phyloP scores from a whole-genome alignment of 53 echinoderm and acorn worm genomes.

The Luidia sarsii region DNA sequence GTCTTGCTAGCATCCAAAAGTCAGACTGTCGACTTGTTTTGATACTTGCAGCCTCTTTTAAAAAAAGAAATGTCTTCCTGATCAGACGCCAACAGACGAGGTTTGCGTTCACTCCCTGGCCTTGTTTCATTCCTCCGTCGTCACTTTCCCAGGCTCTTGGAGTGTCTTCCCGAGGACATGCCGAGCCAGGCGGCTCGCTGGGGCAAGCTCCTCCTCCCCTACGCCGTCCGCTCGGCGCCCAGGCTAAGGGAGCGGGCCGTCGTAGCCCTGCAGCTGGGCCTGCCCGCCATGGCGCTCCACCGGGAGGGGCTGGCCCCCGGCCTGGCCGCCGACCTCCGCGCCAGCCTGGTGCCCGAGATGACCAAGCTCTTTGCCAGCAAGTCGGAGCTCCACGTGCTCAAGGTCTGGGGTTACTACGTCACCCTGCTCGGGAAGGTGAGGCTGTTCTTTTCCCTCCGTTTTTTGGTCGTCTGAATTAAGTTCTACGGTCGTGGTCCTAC shows the following conservation, averaged over 20 bases:
- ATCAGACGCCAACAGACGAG: too few species aligned
- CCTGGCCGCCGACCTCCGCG: conserved; percentile 67
- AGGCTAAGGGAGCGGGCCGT: conserved; percentile 84
- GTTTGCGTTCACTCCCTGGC: too few species aligned
- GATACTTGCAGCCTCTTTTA: too few species aligned
- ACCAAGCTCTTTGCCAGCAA: conserved; percentile 76
- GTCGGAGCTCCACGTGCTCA: conserved; percentile 75
- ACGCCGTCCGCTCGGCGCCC: conserved; percentile 78
- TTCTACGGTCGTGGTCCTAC: too few species aligned
- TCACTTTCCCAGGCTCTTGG: conserved; percentile 90
- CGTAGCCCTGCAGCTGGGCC: conserved; percentile 61
- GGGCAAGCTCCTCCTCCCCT: conserved; percentile 81
- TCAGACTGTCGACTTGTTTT: too few species aligned
- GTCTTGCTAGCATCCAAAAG: too few species aligned
- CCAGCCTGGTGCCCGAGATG: conserved; percentile 77
- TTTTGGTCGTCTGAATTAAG: not conserved
- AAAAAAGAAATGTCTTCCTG: too few species aligned
- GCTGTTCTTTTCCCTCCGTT: not conserved
- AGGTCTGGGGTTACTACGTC: conserved; percentile 82
- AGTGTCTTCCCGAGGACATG: conserved; percentile 84
- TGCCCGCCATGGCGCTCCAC: conserved; percentile 71
- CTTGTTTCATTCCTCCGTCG: too few species aligned
- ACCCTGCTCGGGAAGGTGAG: conserved; percentile 84
- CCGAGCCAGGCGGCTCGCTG: conserved; percentile 72
- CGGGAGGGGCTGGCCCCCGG: conserved; percentile 60